A percentile compares a stretch with the other conserved stretches of the same genome.
phyloP scores from a whole-genome alignment of 2,113 vertebrate species.

The Chamaetylas fuelleborni region DNA sequence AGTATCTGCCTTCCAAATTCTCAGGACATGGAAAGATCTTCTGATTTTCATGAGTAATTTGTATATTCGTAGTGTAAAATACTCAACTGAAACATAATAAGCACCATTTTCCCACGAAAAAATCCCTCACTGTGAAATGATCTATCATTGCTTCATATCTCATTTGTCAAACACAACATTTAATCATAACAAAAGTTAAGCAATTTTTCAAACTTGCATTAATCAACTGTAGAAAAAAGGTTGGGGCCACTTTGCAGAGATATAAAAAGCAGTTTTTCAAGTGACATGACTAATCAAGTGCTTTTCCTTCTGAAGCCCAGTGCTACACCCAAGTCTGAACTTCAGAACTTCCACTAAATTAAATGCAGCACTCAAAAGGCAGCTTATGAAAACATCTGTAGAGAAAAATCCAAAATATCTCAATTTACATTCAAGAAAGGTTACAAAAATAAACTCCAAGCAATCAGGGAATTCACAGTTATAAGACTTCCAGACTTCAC shows the following conservation, averaged over 20 bases:
- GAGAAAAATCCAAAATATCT: not conserved
- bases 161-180: conserved; percentile 29
- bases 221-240: not conserved
- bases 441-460: not conserved
- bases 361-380: not conserved
- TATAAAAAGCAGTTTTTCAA: not conserved
- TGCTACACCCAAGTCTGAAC: not conserved
- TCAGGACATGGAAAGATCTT: not conserved
- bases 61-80: not conserved
- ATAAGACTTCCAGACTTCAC: not conserved
- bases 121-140: not conserved
- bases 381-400: not conserved
- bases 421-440: not conserved
- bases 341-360: not conserved
- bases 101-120: not conserved
- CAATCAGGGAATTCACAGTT: not conserved
- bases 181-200: conserved; percentile 20
- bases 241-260: not conserved
- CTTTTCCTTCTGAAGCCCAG: not conserved
- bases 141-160: conserved; percentile 14
- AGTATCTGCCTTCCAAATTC: not conserved
- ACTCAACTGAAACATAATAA: not conserved
- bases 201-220: not conserved
- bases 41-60: not conserved
- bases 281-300: not conserved